Base-by-base conservation (phyloP, 2,888 invertebrate species). In the Scelioninae gen. 2 region DNA sequence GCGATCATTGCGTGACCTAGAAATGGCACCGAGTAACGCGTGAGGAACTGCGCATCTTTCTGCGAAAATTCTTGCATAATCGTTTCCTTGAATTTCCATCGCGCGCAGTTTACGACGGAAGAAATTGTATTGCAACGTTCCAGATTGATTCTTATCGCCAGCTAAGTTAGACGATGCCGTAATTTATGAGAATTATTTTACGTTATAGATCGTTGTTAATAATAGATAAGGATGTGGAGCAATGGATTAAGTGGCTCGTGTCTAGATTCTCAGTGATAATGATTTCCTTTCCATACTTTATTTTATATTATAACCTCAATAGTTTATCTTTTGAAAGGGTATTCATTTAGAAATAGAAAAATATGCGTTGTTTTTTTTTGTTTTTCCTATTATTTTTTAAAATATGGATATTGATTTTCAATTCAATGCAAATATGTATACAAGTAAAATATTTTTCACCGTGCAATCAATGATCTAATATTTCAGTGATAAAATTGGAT, bases 21-120 rank as follows among this genome's bases (percentile, higher is more conserved):
- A 65, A 72, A 60, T 60, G 53, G 35, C 50, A 50, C 16, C 39
- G 10, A 31, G 5, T 31, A 7, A 60, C 22, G 16, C 50, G 28
- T 53, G 37, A 31, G 61, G 46, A 63, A 64, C 64, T 50, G 71
- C 52, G 64, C 64, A 60, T 72, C 65, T 39, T 65, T 61, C 48
- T 13, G 55, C 41, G 55, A 67, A 67, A 67, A 58, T 48, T 45
- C 52, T 2, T 60, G 46, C 60, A 37, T 43, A 72, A 72, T 25
- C 53, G 55, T 65, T 60, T 57, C 65, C 58, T 53, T 46, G 65
- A 53, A 46, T 46, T 37, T 53, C 28, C 25, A 57, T 48, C 55
- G 15, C 37, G 46, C 57, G 31, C 31, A 9, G 31, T 7, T 9
- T 9, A 31, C 7, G 31, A 31, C 31, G 31, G 31, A 31, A 41